Evolutionary conservation across 1,140 invertebrate genomes (phyloP).

Genomic region (Drosophila eugracilis): DNA sequence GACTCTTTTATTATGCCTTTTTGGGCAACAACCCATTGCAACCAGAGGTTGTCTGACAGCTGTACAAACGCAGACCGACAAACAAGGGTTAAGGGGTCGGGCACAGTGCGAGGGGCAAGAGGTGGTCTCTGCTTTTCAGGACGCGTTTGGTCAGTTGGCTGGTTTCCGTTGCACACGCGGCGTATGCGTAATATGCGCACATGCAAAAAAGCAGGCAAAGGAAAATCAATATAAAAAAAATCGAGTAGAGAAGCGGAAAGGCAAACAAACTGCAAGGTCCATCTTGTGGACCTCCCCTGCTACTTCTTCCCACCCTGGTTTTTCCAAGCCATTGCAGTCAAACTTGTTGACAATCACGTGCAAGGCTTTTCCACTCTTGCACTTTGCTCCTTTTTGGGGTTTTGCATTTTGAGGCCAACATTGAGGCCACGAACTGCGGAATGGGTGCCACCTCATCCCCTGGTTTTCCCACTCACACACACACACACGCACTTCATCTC

Average conservation of each 20-base stretch:
- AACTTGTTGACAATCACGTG: conserved; percentile 77
- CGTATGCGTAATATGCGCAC: conserved; percentile 73
- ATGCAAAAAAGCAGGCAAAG: conserved; percentile 54
- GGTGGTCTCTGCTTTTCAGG: conserved; percentile 29
- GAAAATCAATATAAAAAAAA: conserved; percentile 73
- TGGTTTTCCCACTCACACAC: neutral
- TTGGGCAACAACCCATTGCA: conserved; percentile 32
- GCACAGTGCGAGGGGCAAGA: neutral
- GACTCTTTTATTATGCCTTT: conserved; percentile 13
- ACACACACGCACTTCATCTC: no score
- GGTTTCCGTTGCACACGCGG: conserved; percentile 76
- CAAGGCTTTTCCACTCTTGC: conserved; percentile 45
- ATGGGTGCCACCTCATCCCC: conserved; percentile 37
- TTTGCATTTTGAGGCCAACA: conserved; percentile 84
- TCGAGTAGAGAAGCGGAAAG: conserved; percentile 31
- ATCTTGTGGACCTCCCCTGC: conserved; percentile 13
- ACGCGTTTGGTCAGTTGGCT: conserved; percentile 77
- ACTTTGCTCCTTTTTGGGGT: conserved; percentile 79
- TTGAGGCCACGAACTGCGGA: conserved; percentile 81
- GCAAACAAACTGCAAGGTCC: conserved; percentile 57
- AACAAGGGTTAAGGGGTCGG: conserved; percentile 39
- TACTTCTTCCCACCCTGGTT: conserved; percentile 4
- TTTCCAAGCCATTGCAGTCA: conserved; percentile 71
- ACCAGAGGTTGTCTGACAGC: conserved; percentile 61
- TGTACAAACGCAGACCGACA: conserved; percentile 71